phyloP scores from a whole-genome alignment of 2,113 vertebrate species.

The Poecile atricapillus region DNA sequence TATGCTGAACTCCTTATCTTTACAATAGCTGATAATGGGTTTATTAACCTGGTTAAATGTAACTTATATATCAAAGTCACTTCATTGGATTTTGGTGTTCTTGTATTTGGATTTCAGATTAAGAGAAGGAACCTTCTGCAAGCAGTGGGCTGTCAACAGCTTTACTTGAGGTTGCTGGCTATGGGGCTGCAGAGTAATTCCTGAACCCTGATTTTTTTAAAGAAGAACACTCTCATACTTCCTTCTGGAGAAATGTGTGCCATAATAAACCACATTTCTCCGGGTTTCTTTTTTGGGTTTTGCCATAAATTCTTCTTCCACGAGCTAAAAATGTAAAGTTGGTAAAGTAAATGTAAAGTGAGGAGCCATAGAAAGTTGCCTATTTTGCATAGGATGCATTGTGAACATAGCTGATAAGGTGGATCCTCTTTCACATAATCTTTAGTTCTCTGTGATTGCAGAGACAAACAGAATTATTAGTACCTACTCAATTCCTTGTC shows the following conservation, averaged over 20 bases:
- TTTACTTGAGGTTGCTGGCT: background rate
- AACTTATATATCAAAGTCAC: background rate
- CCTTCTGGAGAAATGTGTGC: background rate
- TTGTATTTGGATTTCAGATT: background rate
- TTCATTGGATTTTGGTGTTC: background rate
- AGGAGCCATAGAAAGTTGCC: background rate
- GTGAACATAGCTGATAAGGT: background rate
- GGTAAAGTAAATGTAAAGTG: no score
- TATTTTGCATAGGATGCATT: background rate
- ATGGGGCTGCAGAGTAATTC: background rate
- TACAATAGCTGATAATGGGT: background rate
- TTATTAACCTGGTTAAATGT: background rate
- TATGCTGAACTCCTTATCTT: background rate
- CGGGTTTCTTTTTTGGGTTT: background rate
- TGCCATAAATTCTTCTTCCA: background rate
- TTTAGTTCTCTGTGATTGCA: background rate
- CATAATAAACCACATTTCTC: background rate
- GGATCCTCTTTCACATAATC: background rate
- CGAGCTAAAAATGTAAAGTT: background rate
- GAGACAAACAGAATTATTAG: background rate
- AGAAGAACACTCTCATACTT: background rate
- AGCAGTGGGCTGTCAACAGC: background rate
- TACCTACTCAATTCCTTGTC: background rate
- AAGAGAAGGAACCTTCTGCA: background rate
- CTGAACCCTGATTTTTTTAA: background rate